Conservation (phyloP, 2,113 vertebrate genomes). For the Aphyosemion australe region DNA sequence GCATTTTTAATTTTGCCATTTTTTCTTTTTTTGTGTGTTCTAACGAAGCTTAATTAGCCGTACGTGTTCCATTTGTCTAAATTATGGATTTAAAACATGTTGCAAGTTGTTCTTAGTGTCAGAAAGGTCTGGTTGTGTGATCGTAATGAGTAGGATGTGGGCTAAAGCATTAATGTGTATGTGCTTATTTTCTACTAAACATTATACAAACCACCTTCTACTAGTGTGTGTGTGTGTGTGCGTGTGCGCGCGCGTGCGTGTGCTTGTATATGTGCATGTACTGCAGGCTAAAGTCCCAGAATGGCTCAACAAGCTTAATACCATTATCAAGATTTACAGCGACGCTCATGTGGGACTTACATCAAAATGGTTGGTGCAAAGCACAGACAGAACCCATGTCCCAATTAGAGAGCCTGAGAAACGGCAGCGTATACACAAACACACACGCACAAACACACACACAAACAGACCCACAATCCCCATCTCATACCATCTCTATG, state of each 20-base stretch:
- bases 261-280: constrained; percentile 16
- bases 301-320: constrained; percentile 68
- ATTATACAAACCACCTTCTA: constrained; percentile 13
- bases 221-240: constrained; percentile 3
- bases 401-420: constrained; percentile 71
- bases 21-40: constrained; percentile 20
- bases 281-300: constrained; percentile 53
- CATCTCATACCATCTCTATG: constrained; percentile 38
- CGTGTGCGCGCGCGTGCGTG: constrained; percentile 9
- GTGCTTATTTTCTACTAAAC: constrained; percentile 43
- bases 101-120: constrained; percentile 44
- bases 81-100: constrained; percentile 41
- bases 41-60: constrained; percentile 11
- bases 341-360: constrained; percentile 71
- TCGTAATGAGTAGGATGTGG: constrained; percentile 41
- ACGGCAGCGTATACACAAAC: constrained; percentile 21
- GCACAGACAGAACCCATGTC: constrained; percentile 68
- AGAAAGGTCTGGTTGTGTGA: constrained; percentile 26
- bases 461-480: constrained; percentile 39
- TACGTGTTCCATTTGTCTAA: constrained; percentile 14
- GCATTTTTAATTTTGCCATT: constrained; percentile 26
- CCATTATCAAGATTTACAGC: constrained; percentile 78
- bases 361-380: constrained; percentile 67
- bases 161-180: constrained; percentile 16
- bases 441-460: constrained; percentile 17